Evolutionary conservation across 2,113 vertebrate genomes (phyloP).

Genomic region (Ondatra zibethicus): DNA sequence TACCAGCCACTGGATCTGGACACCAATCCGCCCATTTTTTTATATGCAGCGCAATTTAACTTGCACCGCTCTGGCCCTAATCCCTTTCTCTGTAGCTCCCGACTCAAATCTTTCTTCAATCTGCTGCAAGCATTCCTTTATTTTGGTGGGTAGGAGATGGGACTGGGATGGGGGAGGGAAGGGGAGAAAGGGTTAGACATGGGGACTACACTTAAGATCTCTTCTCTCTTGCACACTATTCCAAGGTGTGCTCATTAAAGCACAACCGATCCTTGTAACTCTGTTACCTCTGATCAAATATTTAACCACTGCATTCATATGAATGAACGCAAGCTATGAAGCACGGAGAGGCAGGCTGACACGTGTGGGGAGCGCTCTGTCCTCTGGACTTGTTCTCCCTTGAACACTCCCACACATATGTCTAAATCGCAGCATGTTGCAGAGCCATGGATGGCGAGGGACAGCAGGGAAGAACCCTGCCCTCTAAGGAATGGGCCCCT

Average conservation of each 20-base stretch:
- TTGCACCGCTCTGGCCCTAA: constrained; percentile 93
- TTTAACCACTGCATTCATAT: constrained; percentile 61
- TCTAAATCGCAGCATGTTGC: constrained; percentile 37
- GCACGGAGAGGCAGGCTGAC: constrained; percentile 54
- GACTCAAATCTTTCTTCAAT: constrained; percentile 93
- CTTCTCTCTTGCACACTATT: constrained; percentile 71
- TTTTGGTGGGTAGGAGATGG: neutral
- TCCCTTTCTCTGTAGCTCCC: constrained; percentile 90
- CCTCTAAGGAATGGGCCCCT: neutral
- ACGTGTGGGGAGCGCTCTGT: constrained; percentile 55
- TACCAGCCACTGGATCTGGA: constrained; percentile 91
- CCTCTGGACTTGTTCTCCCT: neutral
- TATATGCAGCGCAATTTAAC: constrained; percentile 96
- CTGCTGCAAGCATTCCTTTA: constrained; percentile 80
- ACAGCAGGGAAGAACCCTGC: neutral
- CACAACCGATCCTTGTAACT: constrained; percentile 17
- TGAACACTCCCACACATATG: constrained; percentile 65
- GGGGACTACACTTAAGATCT: constrained; percentile 27
- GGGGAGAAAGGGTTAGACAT: neutral
- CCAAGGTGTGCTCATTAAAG: constrained; percentile 73
- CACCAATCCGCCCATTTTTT: constrained; percentile 93
- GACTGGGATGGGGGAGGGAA: neutral
- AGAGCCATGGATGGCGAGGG: constrained; percentile 39
- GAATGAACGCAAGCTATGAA: constrained; percentile 76
- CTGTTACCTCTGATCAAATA: constrained; percentile 70